Conservation (phyloP, 2,113 vertebrate genomes). For the Brevimyrus niger region DNA sequence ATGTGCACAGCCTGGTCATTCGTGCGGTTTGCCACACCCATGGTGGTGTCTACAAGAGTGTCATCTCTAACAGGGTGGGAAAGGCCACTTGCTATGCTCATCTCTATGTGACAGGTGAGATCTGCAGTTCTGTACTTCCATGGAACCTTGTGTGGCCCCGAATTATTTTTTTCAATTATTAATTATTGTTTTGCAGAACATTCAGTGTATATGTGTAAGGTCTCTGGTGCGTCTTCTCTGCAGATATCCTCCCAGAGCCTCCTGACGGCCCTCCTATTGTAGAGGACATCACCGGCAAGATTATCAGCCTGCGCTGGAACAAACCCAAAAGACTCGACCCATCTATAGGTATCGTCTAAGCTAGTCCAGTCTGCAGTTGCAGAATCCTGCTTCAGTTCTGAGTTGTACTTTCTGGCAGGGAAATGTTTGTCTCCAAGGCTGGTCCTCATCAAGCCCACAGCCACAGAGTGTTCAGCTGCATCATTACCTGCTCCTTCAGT, state of each 20-base stretch:
- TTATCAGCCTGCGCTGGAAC: slow-evolving; percentile 79
- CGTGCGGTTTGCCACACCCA: slow-evolving; percentile 74
- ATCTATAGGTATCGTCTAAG: slow-evolving; percentile 71
- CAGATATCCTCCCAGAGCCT: slow-evolving; percentile 89
- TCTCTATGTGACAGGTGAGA: slow-evolving; percentile 86
- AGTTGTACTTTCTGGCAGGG: not conserved
- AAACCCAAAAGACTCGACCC: slow-evolving; percentile 84
- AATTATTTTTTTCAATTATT: not conserved
- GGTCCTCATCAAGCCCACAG: not conserved
- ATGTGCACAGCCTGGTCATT: slow-evolving; percentile 87
- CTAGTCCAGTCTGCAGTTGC: not conserved
- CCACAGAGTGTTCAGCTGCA: not conserved
- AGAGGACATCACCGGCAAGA: slow-evolving; percentile 77
- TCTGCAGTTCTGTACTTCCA: not conserved
- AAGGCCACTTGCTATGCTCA: slow-evolving; percentile 96
- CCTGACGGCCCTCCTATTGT: slow-evolving; percentile 80
- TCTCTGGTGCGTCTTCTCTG: slow-evolving; percentile 16
- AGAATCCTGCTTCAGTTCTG: not conserved
- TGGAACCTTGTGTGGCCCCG: no score
- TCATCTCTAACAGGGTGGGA: slow-evolving; percentile 95
- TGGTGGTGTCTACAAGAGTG: slow-evolving; percentile 91
- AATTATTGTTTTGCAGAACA: not conserved
- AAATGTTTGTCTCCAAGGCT: not conserved
- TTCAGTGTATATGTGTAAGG: not conserved
- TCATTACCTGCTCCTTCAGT: not conserved